Evolutionary conservation across 2,113 vertebrate species (phyloP).

Genomic region (Bufo gargarizans): DNA sequence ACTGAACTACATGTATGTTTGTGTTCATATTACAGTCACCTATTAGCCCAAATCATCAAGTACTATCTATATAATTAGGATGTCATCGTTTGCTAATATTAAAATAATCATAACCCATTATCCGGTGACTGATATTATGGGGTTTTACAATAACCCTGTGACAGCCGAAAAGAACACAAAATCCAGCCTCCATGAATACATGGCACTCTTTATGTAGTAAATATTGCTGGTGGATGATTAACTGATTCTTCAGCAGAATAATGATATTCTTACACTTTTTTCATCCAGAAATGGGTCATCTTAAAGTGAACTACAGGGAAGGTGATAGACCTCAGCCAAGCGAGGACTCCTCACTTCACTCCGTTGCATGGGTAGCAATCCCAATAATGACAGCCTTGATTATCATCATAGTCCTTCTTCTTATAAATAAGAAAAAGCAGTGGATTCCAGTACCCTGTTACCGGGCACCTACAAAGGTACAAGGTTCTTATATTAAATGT

Average conservation of each 20-base stretch:
- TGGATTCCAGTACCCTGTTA: constrained; percentile 88
- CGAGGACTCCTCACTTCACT: constrained; percentile 72
- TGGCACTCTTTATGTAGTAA: constrained; percentile 2
- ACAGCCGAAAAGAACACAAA: not conserved
- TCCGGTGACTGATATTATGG: not conserved
- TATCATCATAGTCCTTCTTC: constrained; percentile 77
- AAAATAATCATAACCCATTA: not conserved
- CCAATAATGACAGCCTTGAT: constrained; percentile 79
- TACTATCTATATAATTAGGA: not conserved
- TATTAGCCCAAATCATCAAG: not conserved
- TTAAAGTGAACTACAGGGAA: constrained; percentile 81
- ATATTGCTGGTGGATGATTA: constrained; percentile 12
- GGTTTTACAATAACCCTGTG: not conserved
- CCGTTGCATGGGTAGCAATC: constrained; percentile 78
- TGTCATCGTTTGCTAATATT: not conserved
- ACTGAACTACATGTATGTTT: not conserved
- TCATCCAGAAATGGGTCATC: constrained; percentile 78
- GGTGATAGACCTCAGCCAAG: constrained; percentile 66
- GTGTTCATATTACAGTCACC: not conserved
- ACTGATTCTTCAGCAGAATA: constrained; percentile 2
- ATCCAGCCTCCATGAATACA: not conserved
- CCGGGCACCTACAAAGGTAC: constrained; percentile 85
- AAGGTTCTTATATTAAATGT: not conserved
- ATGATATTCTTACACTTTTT: not conserved
- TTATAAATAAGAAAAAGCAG: constrained; percentile 86